Conservation (phyloP, 2,113 vertebrate species). For the Shinisaurus crocodilurus region DNA sequence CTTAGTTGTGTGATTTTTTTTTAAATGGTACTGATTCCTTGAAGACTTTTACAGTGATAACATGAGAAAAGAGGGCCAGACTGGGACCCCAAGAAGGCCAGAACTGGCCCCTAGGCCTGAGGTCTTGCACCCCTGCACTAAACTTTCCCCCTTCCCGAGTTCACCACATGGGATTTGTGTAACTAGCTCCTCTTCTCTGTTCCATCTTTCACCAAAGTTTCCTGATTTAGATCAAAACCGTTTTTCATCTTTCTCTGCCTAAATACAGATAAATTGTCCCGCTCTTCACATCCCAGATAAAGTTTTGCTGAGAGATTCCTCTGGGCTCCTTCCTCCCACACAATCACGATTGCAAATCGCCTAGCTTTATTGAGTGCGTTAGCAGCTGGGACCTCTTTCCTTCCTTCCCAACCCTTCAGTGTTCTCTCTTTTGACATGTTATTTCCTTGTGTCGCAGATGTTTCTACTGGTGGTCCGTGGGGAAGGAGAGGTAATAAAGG, state of each 20-base stretch:
- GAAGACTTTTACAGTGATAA: too few relatives aligned
- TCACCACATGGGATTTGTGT: not conserved
- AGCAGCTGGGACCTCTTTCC: not conserved
- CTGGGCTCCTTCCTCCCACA: not conserved
- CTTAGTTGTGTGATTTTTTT: too few relatives aligned
- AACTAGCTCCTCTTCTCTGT: not conserved
- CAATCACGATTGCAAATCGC: not conserved
- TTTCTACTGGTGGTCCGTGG: not conserved
- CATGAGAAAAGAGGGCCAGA: too few relatives aligned
- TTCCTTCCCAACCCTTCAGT: slow-evolving; percentile 10
- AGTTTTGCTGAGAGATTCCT: not conserved
- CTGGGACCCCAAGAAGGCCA: too few relatives aligned
- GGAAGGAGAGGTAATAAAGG: not conserved
- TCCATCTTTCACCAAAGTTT: not conserved
- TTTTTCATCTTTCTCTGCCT: not conserved
- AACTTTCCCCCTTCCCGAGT: not conserved
- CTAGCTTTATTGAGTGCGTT: not conserved
- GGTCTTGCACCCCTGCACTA: too few relatives aligned
- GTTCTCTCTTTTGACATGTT: slow-evolving; percentile 21
- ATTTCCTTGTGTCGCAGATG: slow-evolving; percentile 47
- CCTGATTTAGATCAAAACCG: not conserved
- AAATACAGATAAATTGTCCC: not conserved
- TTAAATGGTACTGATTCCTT: too few relatives aligned
- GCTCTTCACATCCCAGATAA: not conserved
- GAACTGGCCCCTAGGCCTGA: too few relatives aligned